Base-by-base conservation (phyloP, 2,888 invertebrate species). In the Drosophila suboccidentalis region DNA sequence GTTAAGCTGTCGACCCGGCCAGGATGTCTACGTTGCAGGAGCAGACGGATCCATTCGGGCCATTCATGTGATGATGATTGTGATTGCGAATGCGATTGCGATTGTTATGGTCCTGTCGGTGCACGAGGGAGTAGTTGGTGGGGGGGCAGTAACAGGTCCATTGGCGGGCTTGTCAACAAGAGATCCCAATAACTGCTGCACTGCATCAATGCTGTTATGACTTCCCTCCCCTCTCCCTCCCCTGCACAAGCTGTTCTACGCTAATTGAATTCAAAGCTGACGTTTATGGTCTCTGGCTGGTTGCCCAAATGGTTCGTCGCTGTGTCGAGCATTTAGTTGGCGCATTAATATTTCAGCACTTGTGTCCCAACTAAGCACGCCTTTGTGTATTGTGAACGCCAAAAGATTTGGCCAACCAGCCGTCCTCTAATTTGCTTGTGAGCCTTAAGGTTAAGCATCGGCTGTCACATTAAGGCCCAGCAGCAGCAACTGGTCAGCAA, bases 221-320 rank as follows among this genome's bases (percentile, higher is more conserved):
- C 55, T 59, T 1, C 36, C 19, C 13, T 34, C 49, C 22, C 22
- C 1, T 26, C 26, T 1, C 5, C 49, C 17, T 15, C 47, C 11
- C 19, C 43, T 34, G 47, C 34, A n/a, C 44, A 17, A 29, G n/a
- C 13, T 64, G 49, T 49, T n/a, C 43, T 6, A 43, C 49, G 59
- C 75, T 82, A 88, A 88, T 80, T 87, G 89, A 88, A 83, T 86
- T 77, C 73, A 72, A 73, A 65, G 75, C 79, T 68, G 67, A 53
- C 71, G 58, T 62, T 71, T 75, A 62, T 66, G 76, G 58, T 61
- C 46, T 61, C 58, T 47, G 50, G 50, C 51, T 43, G 54, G 15
- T 6, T 5, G 11, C 29, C 39, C 10, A n/a, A 13, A 53, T 17
- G 39, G 55, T 34, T 53, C 22, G 47, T 60, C 38, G 64, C 43